Percentiles rank a stretch among this genome's conserved stretches.
phyloP scores from a whole-genome alignment of 2,113 vertebrate species.

The Cavia aperea region DNA sequence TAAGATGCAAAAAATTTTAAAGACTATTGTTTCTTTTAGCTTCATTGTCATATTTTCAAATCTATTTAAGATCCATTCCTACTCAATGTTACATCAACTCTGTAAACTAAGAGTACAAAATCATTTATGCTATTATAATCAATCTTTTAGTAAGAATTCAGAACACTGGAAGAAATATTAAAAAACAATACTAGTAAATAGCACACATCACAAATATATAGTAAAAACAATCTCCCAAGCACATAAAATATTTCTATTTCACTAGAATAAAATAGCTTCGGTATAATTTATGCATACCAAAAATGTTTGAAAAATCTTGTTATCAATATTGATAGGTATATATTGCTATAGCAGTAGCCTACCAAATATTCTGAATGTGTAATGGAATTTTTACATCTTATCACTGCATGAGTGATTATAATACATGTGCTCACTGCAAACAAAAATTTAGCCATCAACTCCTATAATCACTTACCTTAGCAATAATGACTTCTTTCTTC shows the following conservation, averaged over 20 bases:
- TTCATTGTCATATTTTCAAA: conserved; percentile 18
- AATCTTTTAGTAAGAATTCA: not conserved
- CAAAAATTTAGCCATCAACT: not conserved
- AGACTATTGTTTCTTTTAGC: not conserved
- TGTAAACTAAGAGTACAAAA: not conserved
- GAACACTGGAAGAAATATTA: not conserved
- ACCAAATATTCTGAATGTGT: not conserved
- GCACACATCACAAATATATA: not conserved
- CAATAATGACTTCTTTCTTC: conserved; percentile 98
- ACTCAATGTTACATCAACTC: not conserved
- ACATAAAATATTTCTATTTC: not conserved
- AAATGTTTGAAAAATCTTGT: conserved; percentile 37
- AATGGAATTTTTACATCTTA: not conserved
- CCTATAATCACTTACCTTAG: conserved; percentile 82
- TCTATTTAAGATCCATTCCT: not conserved
- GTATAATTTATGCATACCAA: not conserved
- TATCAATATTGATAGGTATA: not conserved
- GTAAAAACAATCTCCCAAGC: not conserved
- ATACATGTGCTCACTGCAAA: not conserved
- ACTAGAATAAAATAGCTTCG: not conserved
- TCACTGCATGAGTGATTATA: not conserved
- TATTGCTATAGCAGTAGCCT: not conserved
- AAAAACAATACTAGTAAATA: not conserved
- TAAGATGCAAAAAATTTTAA: conserved; percentile 2
- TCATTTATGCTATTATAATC: not conserved